Percentiles rank a stretch among this genome's conserved stretches.
phyloP scores from a whole-genome alignment of 2,797 vertebrate species.

The Tapera naevia region DNA sequence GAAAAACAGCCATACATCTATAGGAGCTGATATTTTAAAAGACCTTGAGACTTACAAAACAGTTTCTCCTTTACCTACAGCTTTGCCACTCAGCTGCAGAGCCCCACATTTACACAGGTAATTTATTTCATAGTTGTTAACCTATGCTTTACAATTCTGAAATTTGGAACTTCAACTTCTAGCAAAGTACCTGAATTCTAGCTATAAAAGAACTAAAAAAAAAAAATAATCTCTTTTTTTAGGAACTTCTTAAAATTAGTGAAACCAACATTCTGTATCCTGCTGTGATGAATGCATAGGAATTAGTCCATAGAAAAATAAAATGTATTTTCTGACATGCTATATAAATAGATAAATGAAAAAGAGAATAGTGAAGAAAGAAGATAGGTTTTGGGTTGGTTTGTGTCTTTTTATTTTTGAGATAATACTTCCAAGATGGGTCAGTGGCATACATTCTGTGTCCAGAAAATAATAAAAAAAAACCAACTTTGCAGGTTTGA shows the following conservation, averaged over 20 bases:
- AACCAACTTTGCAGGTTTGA: not conserved
- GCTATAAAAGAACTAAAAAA: not conserved
- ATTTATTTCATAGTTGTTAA: not conserved
- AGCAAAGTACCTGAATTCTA: not conserved
- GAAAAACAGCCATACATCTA: not conserved
- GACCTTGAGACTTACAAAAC: not conserved
- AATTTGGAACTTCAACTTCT: not conserved
- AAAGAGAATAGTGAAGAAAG: not conserved
- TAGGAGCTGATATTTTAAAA: not conserved
- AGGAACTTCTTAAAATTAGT: not conserved
- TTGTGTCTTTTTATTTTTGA: not conserved
- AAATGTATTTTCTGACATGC: not conserved
- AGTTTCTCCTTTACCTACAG: slow-evolving; percentile 74
- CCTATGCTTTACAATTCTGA: not conserved
- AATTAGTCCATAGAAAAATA: not conserved
- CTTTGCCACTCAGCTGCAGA: slow-evolving; percentile 83
- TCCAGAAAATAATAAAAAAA: not conserved
- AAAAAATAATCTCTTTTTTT: not conserved
- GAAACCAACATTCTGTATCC: not conserved
- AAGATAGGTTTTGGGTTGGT: not conserved
- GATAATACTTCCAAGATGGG: not conserved
- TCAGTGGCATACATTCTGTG: not conserved
- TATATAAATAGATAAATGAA: not conserved
- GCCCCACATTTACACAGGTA: slow-evolving; percentile 90
- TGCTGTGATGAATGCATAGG: not conserved